Conservation (phyloP, 2,888 invertebrate genomes). For the Drosophila heteroneura region DNA sequence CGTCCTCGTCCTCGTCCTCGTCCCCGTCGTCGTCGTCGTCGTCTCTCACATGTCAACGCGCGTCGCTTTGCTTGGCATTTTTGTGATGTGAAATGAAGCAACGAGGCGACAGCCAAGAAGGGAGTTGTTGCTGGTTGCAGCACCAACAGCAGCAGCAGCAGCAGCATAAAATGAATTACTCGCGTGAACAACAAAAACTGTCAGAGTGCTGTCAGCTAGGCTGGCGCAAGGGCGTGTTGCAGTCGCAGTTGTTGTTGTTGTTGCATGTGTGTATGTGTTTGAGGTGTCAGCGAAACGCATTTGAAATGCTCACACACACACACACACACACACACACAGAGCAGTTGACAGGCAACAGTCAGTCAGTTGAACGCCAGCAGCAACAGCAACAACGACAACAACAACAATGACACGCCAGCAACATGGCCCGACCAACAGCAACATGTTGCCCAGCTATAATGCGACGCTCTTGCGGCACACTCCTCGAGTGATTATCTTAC, state of each 20-base stretch:
- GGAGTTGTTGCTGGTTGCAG: conserved; percentile 55
- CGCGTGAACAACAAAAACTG: conserved; percentile 85
- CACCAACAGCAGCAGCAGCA: conserved; percentile 54
- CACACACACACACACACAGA: conserved; percentile 31
- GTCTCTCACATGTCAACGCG: conserved; percentile 84
- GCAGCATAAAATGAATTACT: conserved; percentile 84
- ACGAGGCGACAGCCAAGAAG: conserved; percentile 81
- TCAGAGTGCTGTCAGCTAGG: conserved; percentile 83
- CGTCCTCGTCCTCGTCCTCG: background rate
- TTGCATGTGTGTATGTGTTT: conserved; percentile 54
- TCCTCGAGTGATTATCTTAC: conserved; percentile 74
- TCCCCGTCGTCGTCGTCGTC: conserved; percentile 39
- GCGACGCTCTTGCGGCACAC: conserved; percentile 37
- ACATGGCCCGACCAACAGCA: conserved; percentile 55
- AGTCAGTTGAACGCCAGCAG: conserved; percentile 46
- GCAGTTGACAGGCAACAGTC: conserved; percentile 78
- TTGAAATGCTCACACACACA: conserved; percentile 70
- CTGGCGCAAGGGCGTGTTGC: conserved; percentile 45
- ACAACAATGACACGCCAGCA: conserved; percentile 38
- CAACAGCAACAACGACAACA: conserved; percentile 29
- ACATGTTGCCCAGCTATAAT: conserved; percentile 59
- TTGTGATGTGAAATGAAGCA: conserved; percentile 81
- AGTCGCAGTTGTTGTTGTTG: conserved; percentile 31
- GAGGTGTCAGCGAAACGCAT: conserved; percentile 81
- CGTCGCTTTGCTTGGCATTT: conserved; percentile 82